Base-by-base conservation (phyloP, 92 coral and sea anemone genomes). In the Hydrozoanthus gracilis region DNA sequence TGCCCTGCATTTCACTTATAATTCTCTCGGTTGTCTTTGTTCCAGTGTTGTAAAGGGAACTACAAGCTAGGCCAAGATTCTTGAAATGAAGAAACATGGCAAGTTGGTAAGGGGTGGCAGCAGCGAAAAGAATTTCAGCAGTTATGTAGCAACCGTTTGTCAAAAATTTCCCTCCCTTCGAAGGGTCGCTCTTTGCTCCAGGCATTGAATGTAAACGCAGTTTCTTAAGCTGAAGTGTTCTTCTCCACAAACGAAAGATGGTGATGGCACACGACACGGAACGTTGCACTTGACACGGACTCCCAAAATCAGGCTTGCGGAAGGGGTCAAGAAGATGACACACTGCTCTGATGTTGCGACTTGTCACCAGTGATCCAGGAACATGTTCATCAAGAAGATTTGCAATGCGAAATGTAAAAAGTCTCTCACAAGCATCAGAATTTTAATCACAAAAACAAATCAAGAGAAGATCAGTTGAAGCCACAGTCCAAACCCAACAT, bases 291-390 rank as follows among this genome's bases (percentile, higher is more conserved):
- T 87, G 82, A 16, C 4, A 54, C 8, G 86, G 84, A 15, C 68
- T 83, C 10, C 93, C 93, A 84, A 87, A 90, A 7, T 75, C 18
- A 49, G 88, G 86, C 14, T 87, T 78, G 4, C 89, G 87, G 84
- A 87, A 87, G 8, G 89, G 91, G 51, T 87, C 91, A 13, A 87
- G 77, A 70, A 91, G 58, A 61, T 84, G 61, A 56, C 77, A 71
- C 20, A 78, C 89, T 3, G 93, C 84, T 44, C 80, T 50, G 44
- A 91, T 91, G 68, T 78, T 78, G 56, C 88, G 71, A 35, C 91
- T 88, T 50, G 93, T 90, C 1, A 90, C 90, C 65, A 87, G 84
- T 49, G 93, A 90, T 47, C 93, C 90, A 71, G 84, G 78, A 45
- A 86, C 90, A 86, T 39, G 17, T 44, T 77, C 44, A 55, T 89